Evolutionary conservation across 2,113 vertebrate genomes (phyloP), one percentile per base, ranked within the genome.

Genomic region (Pelvicachromis taeniatus): DNA sequence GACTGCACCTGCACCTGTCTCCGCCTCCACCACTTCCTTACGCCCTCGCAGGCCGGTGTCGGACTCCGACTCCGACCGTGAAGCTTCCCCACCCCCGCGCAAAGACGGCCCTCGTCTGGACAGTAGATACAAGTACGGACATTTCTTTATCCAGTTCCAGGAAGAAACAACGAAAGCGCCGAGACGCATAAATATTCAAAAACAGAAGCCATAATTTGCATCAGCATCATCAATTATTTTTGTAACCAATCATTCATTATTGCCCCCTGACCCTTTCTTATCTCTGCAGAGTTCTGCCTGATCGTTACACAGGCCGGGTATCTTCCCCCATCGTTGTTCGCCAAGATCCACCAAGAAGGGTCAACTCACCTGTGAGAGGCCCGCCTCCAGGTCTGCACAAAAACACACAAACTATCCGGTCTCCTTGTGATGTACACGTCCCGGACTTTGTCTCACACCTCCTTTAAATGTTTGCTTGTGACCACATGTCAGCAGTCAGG

Each of bases 21-120:
- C 87, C 38, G 7, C 93, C 38, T 89, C 94, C 31, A 75, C 91
- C 0, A 52, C 70, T 21, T 77, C 93, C 53, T 94, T 95, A 2
- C 88, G 92, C 19, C 95, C 96, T 1, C 95, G 93, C n/a, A 94
- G 78, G 90, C 95, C 91, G 0, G 94, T 96, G 82, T 96, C 96
- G 0, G 95, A 95, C 3, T 96, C 95, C 0, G 96, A 96, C 89
- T 97, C 96, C 0, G 96, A 96, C 77, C 92, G 78, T n/a, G 95
- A 94, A 29, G 31, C 52, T 1, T 94, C 95, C 53, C 95, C 95
- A 14, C 92, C 91, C 2, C 81, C 89, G 4, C 56, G 82, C 80
- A 88, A 77, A 65, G 65, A 84, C 19, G 95, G 88, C 85, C 89
- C 95, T 16, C 93, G 70, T 6, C 26, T 26, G 3, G 93, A 96